A percentile compares a stretch with the other conserved stretches of the same genome.
These are phyloP conservation scores for Thyatira batis DNA, from an alignment of 2,888 invertebrate species.

Conservation along the genomic window DNA sequence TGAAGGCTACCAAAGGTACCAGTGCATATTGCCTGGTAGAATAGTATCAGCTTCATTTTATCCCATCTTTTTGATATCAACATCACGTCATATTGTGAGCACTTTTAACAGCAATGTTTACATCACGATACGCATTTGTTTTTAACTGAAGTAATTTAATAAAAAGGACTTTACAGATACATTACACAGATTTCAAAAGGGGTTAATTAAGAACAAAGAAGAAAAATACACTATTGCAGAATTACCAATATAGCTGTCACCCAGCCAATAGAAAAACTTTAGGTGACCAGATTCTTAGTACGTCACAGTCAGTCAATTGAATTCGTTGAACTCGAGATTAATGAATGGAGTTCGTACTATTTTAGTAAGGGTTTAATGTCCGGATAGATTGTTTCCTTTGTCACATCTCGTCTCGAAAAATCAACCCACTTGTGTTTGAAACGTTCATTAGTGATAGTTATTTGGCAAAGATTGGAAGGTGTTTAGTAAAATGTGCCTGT, in stretches of 20 bases:
- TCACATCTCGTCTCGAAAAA: constrained; percentile 38
- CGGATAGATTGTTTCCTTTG: constrained; percentile 38
- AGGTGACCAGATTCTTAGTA: not conserved
- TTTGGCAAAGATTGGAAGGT: constrained; percentile 64
- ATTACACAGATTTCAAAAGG: too few species aligned
- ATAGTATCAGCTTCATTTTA: constrained; percentile 38
- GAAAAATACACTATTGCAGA: too few species aligned
- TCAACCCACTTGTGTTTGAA: constrained; percentile 46
- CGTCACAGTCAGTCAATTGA: not conserved
- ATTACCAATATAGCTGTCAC: not conserved
- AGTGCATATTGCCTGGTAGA: constrained; percentile 43
- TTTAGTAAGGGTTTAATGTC: constrained; percentile 53
- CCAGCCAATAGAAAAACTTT: not conserved
- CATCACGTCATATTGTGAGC: not conserved
- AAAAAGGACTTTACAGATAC: too few species aligned
- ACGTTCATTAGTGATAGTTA: constrained; percentile 60
- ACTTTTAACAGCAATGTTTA: not conserved
- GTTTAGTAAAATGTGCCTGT: constrained; percentile 53
- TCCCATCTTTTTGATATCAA: constrained; percentile 13
- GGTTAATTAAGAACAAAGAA: too few species aligned
- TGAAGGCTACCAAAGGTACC: constrained; percentile 72
- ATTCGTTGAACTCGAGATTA: constrained; percentile 6
- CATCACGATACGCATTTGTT: not conserved
- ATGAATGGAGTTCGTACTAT: constrained; percentile 43
- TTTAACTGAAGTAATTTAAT: not conserved